Evolutionary conservation across 2,797 vertebrate species (phyloP), one percentile per base, ranked within the genome.

Genomic region (Apogon talboti): DNA sequence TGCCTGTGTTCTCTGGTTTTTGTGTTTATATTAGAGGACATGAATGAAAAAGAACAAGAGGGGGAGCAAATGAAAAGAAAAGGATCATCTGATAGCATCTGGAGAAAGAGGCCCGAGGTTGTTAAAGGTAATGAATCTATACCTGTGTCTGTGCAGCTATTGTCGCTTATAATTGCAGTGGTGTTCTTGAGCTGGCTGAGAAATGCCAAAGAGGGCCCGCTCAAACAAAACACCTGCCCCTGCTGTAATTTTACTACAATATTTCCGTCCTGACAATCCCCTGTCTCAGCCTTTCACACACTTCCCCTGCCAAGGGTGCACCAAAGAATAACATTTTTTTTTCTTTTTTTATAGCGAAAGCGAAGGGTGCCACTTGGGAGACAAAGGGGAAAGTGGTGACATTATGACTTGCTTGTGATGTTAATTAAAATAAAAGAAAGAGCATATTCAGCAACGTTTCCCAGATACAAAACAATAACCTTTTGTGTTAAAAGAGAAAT

Each of bases 381-480:
- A 76, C 69, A 71, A 75, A 60, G 49, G 85, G 81, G 85, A 92
- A 93, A 92, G 91, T 91, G 91, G 90, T 90, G 93, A 91, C 93
- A 85, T 85, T 82, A 93, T 94, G 94, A 92, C 86, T 91, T 91
- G 93, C 91, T 90, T 87, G 92, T 92, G 93, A 91, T 93, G 91
- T 93, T 96, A 95, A 96, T 96, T 95, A 95, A 96, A 93, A 88
- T 82, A 88, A 94, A 91, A 94, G 92, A 94, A 94, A 93, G 89
- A 93, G 93, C 91, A 91, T 89, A 93, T 92, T 95, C 93, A 89
- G 87, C 38, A 33, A 15, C 87, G 47, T 77, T 64, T 65, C 69
- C 43, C 69, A 18, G 58, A 81, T 52, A 33, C 41, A 33, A 72
- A 76, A 76, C 70, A 73, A 81, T 56, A 62, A 63, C 30, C 82